Evolutionary conservation across 2,113 vertebrate genomes (phyloP).

Genomic region (Reinhardtius hippoglossoides): DNA sequence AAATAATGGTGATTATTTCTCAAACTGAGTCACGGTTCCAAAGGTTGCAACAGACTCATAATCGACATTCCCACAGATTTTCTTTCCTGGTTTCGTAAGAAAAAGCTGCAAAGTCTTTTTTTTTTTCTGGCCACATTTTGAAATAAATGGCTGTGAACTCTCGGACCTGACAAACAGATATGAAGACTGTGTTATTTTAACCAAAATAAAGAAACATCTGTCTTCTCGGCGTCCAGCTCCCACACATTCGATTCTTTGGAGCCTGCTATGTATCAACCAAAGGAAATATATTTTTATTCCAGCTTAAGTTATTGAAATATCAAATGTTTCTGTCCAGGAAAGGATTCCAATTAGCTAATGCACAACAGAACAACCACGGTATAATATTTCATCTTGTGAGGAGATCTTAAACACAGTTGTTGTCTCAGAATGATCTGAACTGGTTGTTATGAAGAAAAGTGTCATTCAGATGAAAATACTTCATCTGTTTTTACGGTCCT

Average conservation of each 20-base stretch:
- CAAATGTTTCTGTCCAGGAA: not conserved
- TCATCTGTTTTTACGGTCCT: not conserved
- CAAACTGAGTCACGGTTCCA: too few species aligned
- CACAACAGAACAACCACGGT: too few species aligned
- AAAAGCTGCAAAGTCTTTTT: too few species aligned
- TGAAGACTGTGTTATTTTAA: too few species aligned
- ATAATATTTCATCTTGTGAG: not conserved
- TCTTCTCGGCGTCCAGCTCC: too few species aligned
- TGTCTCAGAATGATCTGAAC: not conserved
- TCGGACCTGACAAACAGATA: too few species aligned
- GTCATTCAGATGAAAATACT: not conserved
- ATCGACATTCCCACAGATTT: too few species aligned
- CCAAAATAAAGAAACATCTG: too few species aligned
- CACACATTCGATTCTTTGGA: not conserved
- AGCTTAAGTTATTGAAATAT: not conserved
- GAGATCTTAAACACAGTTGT: not conserved
- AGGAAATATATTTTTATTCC: not conserved
- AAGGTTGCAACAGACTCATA: too few species aligned
- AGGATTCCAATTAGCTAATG: not conserved
- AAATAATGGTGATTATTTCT: not conserved
- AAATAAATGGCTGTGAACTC: too few species aligned
- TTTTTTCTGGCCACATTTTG: too few species aligned
- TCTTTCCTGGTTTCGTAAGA: too few species aligned
- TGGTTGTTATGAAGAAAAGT: not conserved
- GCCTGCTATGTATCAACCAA: not conserved